Conservation (phyloP, 2,888 invertebrate genomes). For the Hypselothyrea guttata region DNA sequence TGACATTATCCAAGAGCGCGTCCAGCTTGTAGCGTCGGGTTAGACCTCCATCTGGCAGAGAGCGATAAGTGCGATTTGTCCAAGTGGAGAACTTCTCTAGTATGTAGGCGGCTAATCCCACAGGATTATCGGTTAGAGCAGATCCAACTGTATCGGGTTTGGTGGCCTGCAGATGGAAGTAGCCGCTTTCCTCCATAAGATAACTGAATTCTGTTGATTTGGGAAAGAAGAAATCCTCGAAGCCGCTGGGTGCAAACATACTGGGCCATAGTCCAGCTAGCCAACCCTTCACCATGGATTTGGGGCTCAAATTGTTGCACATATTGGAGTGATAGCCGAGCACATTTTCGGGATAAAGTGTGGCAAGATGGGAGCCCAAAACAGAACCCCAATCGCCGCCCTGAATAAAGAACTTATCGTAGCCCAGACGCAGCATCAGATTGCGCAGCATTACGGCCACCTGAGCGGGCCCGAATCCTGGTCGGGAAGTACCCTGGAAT, state of each 20-base stretch:
- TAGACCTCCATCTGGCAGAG: conserved; percentile 86
- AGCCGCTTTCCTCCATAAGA: conserved; percentile 84
- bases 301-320: conserved; percentile 81
- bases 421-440: conserved; percentile 87
- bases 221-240: conserved; percentile 83
- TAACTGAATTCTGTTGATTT: conserved; percentile 62
- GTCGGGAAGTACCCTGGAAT: conserved; percentile 81
- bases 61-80: conserved; percentile 85
- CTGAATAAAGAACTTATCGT: conserved; percentile 86
- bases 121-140: conserved; percentile 84
- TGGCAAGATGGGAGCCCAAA: conserved; percentile 86
- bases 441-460: conserved; percentile 85
- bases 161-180: conserved; percentile 91
- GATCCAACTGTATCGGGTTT: conserved; percentile 93
- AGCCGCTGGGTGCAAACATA: conserved; percentile 84
- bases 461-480: conserved; percentile 81
- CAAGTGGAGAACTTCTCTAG: conserved; percentile 92
- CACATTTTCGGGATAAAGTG: conserved; percentile 85
- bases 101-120: conserved; percentile 94
- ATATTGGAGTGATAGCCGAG: conserved; percentile 86
- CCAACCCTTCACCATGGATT: conserved; percentile 79
- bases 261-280: conserved; percentile 85
- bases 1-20: conserved; percentile 87
- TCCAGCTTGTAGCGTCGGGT: conserved; percentile 84
- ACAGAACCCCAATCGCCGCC: conserved; percentile 93